Conservation (phyloP, 2,888 invertebrate species). For the Callosobruchus maculatus region DNA sequence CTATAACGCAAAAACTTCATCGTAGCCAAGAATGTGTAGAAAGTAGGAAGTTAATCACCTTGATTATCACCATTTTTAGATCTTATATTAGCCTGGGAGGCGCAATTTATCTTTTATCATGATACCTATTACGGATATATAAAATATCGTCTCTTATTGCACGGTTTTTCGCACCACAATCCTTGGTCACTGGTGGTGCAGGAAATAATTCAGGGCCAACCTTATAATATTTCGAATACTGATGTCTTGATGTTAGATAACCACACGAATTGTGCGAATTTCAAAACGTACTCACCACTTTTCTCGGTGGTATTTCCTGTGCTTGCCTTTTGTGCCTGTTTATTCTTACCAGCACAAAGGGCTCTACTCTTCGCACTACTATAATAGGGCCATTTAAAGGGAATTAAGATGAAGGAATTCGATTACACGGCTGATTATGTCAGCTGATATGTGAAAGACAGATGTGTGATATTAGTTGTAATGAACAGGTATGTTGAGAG, state of each 20-base stretch:
- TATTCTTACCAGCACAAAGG: constrained; percentile 4
- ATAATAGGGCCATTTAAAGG: not conserved
- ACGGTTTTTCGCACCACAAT: too few relatives aligned
- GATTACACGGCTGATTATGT: not conserved
- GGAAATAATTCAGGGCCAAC: too few relatives aligned
- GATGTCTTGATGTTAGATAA: constrained; percentile 2
- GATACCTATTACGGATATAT: too few relatives aligned
- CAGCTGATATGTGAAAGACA: not conserved
- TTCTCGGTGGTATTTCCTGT: constrained; percentile 15
- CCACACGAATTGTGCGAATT: constrained; percentile 14
- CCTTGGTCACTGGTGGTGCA: too few relatives aligned
- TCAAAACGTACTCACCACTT: constrained; percentile 6
- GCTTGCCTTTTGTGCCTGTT: constrained; percentile 11
- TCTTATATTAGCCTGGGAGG: too few relatives aligned
- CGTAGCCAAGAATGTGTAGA: too few relatives aligned
- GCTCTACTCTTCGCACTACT: constrained; percentile 14
- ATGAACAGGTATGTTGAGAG: not conserved
- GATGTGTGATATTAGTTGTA: not conserved
- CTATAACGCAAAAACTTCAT: too few relatives aligned
- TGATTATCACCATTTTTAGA: too few relatives aligned
- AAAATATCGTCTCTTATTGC: too few relatives aligned
- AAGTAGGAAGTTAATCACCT: too few relatives aligned
- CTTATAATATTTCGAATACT: not conserved
- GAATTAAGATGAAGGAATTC: not conserved
- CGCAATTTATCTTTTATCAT: too few relatives aligned